Conservation (phyloP, 2,113 vertebrate species). For the Suncus etruscus region DNA sequence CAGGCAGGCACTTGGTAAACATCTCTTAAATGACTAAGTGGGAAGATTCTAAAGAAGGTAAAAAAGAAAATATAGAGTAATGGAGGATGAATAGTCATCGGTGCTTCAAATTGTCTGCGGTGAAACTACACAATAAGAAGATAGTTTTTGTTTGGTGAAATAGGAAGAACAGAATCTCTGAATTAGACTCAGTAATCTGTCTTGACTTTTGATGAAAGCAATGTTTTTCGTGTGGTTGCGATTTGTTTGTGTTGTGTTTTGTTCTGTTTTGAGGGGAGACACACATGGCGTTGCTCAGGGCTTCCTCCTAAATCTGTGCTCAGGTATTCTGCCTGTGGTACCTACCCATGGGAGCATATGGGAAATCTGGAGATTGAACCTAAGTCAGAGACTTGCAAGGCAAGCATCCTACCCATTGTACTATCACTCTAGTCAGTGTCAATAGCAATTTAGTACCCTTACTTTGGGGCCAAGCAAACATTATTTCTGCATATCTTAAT, state of each 20-base stretch:
- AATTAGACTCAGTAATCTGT: conserved; percentile 1
- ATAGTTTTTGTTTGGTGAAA: neutral
- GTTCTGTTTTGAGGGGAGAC: neutral
- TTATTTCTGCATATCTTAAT: neutral
- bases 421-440: too few species aligned
- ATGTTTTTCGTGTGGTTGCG: neutral
- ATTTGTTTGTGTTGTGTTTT: too few species aligned
- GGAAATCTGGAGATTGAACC: too few species aligned
- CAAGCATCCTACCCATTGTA: too few species aligned
- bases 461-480: neutral
- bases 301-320: too few species aligned
- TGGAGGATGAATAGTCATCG: neutral
- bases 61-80: neutral
- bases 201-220: conserved; percentile 28
- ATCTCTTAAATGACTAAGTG: neutral
- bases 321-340: too few species aligned
- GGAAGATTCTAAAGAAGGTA: neutral
- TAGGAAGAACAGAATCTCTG: conserved; percentile 16
- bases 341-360: too few species aligned
- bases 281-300: too few species aligned
- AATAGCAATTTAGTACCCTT: too few species aligned
- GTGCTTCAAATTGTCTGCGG: neutral
- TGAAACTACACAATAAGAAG: conserved; percentile 6
- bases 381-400: too few species aligned
- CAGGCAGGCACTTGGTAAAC: neutral